Percentiles rank a stretch among this genome's conserved stretches.
phyloP scores from a whole-genome alignment of 2,797 vertebrate genomes.

The Spinibarbus caldwelli region DNA sequence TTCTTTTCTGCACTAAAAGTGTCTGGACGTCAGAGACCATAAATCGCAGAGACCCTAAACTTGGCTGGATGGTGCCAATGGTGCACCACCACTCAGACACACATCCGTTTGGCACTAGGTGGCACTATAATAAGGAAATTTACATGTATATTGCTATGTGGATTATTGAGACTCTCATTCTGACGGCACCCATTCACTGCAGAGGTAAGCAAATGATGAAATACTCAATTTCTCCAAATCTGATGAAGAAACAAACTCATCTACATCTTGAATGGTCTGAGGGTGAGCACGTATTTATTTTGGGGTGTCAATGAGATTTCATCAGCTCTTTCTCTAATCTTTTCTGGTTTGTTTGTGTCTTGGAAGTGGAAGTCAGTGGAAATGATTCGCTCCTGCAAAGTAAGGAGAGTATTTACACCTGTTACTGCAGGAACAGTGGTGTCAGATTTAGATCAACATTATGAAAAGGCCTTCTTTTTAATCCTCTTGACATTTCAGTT shows the following conservation, averaged over 20 bases:
- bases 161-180: neutral
- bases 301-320: neutral
- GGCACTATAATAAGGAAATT: neutral
- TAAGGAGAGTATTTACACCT: constrained; percentile 25
- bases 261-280: neutral
- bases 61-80: neutral
- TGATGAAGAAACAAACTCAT: neutral
- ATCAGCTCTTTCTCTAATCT: neutral
- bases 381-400: constrained; percentile 14
- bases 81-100: neutral
- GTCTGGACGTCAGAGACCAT: neutral
- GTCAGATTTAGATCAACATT: constrained; percentile 21
- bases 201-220: neutral
- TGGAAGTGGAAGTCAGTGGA: constrained; percentile 10
- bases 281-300: neutral
- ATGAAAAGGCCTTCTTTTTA: constrained; percentile 49
- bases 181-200: neutral
- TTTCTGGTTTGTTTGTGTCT: constrained; percentile 4
- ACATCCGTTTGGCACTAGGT: neutral
- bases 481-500: constrained; percentile 59
- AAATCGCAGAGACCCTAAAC: neutral
- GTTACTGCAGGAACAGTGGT: constrained; percentile 5
- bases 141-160: neutral
- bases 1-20: neutral
- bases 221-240: neutral